Conservation (phyloP, 2,797 vertebrate species). For the Lepus townsendii region DNA sequence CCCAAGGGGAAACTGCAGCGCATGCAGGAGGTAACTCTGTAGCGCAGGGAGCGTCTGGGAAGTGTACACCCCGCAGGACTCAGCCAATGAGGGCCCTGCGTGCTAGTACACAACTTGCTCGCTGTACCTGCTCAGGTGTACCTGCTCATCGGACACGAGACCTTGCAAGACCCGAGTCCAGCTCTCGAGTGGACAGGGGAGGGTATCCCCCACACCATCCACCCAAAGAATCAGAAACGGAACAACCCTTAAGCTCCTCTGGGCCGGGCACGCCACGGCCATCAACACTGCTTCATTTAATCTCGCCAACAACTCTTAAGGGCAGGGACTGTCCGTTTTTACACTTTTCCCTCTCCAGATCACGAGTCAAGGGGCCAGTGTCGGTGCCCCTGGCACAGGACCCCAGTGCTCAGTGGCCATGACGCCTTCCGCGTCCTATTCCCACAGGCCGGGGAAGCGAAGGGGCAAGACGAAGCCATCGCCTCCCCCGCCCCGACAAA, state of each 20-base stretch:
- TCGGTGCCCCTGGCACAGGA: neutral
- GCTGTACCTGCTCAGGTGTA: too few species aligned
- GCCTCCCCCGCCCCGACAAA: neutral
- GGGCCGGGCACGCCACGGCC: neutral
- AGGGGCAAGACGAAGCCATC: neutral
- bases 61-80: too few species aligned
- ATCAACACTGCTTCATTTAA: neutral
- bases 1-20: too few species aligned
- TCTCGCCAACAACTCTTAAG: neutral
- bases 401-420: neutral
- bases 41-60: too few species aligned
- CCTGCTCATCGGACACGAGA: too few species aligned
- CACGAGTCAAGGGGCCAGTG: neutral
- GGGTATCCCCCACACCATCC: neutral
- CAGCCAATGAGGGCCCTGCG: too few species aligned
- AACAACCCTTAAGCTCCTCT: neutral
- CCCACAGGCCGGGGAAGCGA: neutral
- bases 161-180: too few species aligned
- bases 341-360: neutral
- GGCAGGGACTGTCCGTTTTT: neutral
- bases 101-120: too few species aligned
- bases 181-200: too few species aligned
- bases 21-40: too few species aligned
- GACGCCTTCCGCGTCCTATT: neutral
- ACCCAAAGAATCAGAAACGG: neutral